Evolutionary conservation across 1,140 invertebrate genomes (phyloP).

Genomic region (Lepidurus arcticus): DNA sequence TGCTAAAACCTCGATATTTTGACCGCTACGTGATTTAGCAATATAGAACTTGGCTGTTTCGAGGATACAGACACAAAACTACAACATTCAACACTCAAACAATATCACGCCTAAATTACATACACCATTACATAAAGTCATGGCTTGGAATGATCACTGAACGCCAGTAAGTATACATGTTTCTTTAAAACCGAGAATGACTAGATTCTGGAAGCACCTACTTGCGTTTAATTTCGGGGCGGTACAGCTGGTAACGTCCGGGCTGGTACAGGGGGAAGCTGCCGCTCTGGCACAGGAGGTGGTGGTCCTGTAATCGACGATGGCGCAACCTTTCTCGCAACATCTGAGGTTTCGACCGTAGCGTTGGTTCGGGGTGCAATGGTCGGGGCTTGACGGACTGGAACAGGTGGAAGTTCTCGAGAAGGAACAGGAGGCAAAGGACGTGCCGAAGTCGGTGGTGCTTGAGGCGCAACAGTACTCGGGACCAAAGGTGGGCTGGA

Average conservation of each 20-base stretch:
- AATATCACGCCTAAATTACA: no score
- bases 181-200: background rate
- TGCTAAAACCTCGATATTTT: no score
- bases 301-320: background rate
- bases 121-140: no score
- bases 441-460: slow-evolving; percentile 30
- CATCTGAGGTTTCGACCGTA: background rate
- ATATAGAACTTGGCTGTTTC: no score
- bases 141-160: background rate
- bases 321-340: background rate
- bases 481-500: slow-evolving; percentile 34
- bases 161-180: background rate
- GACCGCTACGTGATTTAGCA: no score
- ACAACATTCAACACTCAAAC: no score
- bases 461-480: slow-evolving; percentile 33
- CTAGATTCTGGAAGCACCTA: background rate
- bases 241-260: background rate
- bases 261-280: slow-evolving; percentile 6
- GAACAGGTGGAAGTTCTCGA: slow-evolving; percentile 46
- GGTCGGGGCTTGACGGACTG: slow-evolving; percentile 57
- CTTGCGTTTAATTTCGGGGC: background rate
- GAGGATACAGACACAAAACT: no score
- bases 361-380: slow-evolving; percentile 54
- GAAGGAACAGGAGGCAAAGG: slow-evolving; percentile 36
- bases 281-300: background rate